phyloP scores from a whole-genome alignment of 2,888 invertebrate genomes.

The Cephus spinipes region DNA sequence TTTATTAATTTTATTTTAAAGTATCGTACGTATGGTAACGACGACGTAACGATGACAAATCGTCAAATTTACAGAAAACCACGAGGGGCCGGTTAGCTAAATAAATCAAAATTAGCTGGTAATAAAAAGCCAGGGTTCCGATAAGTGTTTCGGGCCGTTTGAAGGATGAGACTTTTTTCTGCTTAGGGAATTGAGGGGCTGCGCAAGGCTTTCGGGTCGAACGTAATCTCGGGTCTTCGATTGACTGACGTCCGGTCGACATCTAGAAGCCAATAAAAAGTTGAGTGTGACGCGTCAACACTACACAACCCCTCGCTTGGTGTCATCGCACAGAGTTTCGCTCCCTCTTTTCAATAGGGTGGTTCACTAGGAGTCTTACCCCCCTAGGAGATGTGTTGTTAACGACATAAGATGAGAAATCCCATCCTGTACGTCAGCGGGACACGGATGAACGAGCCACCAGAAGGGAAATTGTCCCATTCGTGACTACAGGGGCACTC shows the following conservation, averaged over 20 bases:
- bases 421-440: not conserved
- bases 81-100: not conserved
- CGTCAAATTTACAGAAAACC: not conserved
- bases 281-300: constrained; percentile 18
- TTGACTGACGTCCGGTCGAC: constrained; percentile 30
- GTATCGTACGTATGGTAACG: not conserved
- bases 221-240: constrained; percentile 4
- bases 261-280: constrained; percentile 30
- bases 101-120: constrained; percentile 19
- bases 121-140: constrained; percentile 12
- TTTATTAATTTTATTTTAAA: not conserved
- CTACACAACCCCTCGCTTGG: not conserved
- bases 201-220: not conserved
- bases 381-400: not conserved
- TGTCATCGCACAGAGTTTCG: not conserved
- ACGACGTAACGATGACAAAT: not conserved
- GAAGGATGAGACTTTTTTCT: not conserved
- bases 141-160: constrained; percentile 15
- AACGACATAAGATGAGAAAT: not conserved
- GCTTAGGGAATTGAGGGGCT: not conserved
- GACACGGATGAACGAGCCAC: not conserved
- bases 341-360: not conserved
- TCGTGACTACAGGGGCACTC: not conserved
- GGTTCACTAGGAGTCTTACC: not conserved
- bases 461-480: not conserved